Conservation (phyloP, 2,888 invertebrate species). For the Tenthredo scrophulariae region DNA sequence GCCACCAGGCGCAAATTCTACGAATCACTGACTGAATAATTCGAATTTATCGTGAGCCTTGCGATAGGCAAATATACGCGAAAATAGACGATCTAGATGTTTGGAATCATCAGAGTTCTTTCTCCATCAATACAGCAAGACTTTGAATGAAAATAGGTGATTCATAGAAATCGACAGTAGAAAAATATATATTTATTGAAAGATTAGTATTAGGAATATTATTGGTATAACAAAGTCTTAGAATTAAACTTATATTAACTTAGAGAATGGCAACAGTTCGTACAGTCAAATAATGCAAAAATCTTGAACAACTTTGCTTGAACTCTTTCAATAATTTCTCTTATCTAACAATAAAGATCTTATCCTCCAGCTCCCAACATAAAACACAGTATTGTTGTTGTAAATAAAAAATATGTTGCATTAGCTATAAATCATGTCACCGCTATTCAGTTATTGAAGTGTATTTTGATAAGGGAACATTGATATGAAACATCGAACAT, state of each 20-base stretch:
- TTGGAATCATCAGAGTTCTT: neutral
- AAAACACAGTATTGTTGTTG: neutral
- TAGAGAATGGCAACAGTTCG: neutral
- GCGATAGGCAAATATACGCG: neutral
- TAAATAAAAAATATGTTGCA: neutral
- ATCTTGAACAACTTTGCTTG: neutral
- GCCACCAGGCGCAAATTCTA: neutral
- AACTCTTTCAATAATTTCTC: neutral
- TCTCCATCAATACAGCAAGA: neutral
- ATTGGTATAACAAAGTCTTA: conserved; percentile 1
- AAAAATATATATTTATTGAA: neutral
- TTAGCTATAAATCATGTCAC: neutral
- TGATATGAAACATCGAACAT: neutral
- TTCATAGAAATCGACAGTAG: no score
- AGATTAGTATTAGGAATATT: neutral
- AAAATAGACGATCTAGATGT: neutral
- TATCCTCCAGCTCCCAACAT: neutral
- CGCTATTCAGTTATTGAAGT: neutral
- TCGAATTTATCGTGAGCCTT: neutral
- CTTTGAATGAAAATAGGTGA: neutral
- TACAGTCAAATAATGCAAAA: neutral
- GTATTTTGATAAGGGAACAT: neutral
- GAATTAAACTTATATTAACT: neutral
- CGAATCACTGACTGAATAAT: no score
- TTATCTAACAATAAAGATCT: neutral